Evolutionary conservation across 2,888 invertebrate genomes (phyloP).

Genomic region (Drosophila macrospina): DNA sequence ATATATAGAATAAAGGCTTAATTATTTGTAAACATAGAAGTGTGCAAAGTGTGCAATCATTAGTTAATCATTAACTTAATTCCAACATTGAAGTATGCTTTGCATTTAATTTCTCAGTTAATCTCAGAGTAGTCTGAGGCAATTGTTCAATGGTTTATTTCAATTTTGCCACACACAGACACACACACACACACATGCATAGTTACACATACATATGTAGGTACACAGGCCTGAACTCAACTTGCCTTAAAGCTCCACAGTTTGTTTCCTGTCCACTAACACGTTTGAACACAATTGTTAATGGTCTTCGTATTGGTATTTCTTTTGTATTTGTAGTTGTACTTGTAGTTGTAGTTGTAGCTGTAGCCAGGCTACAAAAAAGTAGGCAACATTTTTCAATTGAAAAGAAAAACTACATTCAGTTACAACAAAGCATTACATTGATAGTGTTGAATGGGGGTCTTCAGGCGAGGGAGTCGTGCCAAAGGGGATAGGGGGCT

Average conservation of each 20-base stretch:
- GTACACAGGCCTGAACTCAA: background rate
- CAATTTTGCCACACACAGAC: slow-evolving; percentile 10
- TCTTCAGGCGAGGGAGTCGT: slow-evolving; percentile 8
- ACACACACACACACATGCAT: background rate
- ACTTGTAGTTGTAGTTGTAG: slow-evolving; percentile 14
- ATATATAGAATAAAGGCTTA: too few relatives aligned
- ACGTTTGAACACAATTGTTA: slow-evolving; percentile 54
- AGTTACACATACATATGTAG: background rate
- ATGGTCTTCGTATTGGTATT: slow-evolving; percentile 16
- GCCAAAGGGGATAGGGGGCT: background rate
- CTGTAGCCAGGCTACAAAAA: slow-evolving; percentile 39
- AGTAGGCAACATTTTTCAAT: slow-evolving; percentile 66
- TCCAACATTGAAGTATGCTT: background rate
- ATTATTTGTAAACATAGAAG: too few relatives aligned
- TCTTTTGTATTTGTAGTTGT: background rate
- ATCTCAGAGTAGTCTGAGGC: background rate
- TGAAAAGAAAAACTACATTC: slow-evolving; percentile 59
- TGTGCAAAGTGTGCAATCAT: background rate
- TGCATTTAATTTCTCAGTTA: slow-evolving; percentile 7
- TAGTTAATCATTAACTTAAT: background rate
- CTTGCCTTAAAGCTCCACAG: slow-evolving; percentile 39
- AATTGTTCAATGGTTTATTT: slow-evolving; percentile 12
- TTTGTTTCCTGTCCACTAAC: slow-evolving; percentile 53
- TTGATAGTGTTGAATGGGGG: slow-evolving; percentile 52
- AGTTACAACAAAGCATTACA: slow-evolving; percentile 58